A percentile compares a stretch with the other conserved stretches of the same genome.
phyloP scores from a whole-genome alignment of 2,113 vertebrate genomes.

The Triplophysa tibetana region DNA sequence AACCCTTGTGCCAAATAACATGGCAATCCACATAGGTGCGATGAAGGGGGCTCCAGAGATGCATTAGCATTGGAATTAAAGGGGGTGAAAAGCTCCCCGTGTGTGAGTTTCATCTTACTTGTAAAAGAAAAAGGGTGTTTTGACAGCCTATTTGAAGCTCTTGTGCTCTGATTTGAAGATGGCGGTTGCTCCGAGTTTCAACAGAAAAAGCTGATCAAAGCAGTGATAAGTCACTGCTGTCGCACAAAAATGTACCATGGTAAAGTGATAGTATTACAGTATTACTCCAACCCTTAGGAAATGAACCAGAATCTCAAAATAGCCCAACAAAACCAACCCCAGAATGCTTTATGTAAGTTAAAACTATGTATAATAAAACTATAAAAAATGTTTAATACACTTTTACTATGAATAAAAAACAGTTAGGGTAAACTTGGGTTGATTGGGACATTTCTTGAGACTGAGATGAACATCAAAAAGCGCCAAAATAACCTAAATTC shows the following conservation, averaged over 20 bases:
- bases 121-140: conserved; percentile 26
- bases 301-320: no score
- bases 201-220: conserved; percentile 7
- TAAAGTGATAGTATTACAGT: not conserved
- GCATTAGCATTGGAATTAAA: conserved; percentile 46
- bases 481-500: no score
- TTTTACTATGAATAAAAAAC: no score
- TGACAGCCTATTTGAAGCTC: conserved; percentile 3
- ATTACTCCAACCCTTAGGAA: no score
- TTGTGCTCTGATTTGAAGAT: not conserved
- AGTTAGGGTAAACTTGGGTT: no score
- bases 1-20: conserved; percentile 38
- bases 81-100: not conserved
- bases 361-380: no score
- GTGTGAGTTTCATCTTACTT: conserved; percentile 31
- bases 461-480: no score
- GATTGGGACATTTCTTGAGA: no score
- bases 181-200: not conserved
- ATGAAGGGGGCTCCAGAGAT: conserved; percentile 10
- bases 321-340: no score
- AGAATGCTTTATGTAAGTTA: no score
- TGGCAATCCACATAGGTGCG: conserved; percentile 34
- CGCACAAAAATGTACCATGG: not conserved
- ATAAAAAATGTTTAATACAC: no score
- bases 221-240: not conserved